Conservation (phyloP, 2,888 invertebrate genomes). For the Melikaiella ostensackeni region DNA sequence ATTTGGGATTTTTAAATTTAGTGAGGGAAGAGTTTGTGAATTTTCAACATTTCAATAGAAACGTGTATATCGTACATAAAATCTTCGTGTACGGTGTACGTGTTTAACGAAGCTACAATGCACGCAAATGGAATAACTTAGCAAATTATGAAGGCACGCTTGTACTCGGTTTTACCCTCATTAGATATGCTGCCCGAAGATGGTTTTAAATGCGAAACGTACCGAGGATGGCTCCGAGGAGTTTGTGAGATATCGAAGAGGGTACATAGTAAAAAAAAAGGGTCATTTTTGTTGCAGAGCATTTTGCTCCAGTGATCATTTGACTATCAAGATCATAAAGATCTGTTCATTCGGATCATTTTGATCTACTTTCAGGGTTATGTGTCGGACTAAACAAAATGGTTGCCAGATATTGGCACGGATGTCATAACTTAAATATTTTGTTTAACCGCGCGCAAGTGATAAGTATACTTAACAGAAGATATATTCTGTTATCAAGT, state of each 20-base stretch:
- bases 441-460: too few relatives aligned
- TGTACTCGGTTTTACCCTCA: slow-evolving; percentile 74
- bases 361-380: too few relatives aligned
- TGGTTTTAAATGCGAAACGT: slow-evolving; percentile 63
- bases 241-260: slow-evolving; percentile 23
- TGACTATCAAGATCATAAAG: too few relatives aligned
- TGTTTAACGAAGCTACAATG: slow-evolving; percentile 39
- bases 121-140: slow-evolving; percentile 75
- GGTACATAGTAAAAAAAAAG: too few relatives aligned
- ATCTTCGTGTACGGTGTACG: slow-evolving; percentile 38
- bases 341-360: too few relatives aligned
- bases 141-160: slow-evolving; percentile 75
- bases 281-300: too few relatives aligned
- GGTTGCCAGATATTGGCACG: too few relatives aligned
- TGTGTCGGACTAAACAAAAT: too few relatives aligned
- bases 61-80: slow-evolving; percentile 39
- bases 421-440: too few relatives aligned
- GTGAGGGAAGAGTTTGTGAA: slow-evolving; percentile 26
- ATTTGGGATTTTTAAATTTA: background rate
- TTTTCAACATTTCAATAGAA: slow-evolving; percentile 41
- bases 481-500: too few relatives aligned
- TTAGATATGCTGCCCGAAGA: slow-evolving; percentile 73
- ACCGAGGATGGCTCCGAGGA: slow-evolving; percentile 48
- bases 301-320: too few relatives aligned
- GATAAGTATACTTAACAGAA: too few relatives aligned